Percentiles rank a stretch among this genome's conserved stretches.
These are phyloP conservation scores for Nycticryphes semicollaris DNA, from an alignment of 2,113 vertebrate genomes.

Conservation along the genomic window DNA sequence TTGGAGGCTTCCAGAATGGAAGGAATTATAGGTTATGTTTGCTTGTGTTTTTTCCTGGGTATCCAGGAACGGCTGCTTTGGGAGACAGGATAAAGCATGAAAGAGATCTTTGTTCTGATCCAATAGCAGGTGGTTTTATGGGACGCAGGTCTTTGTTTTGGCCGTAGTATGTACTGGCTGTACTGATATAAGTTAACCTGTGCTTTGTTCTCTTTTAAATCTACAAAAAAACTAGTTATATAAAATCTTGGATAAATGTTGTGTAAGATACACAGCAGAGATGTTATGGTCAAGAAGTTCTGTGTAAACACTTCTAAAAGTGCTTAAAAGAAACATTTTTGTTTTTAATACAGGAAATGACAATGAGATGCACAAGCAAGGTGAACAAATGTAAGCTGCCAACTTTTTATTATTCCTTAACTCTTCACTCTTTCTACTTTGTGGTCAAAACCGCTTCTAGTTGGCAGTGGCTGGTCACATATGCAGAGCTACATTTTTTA, in stretches of 20 bases:
- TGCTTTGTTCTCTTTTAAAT: not conserved
- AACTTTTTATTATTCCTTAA: not conserved
- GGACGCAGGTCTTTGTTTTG: not conserved
- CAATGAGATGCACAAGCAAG: slow-evolving; percentile 75
- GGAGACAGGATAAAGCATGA: not conserved
- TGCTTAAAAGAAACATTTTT: not conserved
- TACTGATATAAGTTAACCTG: not conserved
- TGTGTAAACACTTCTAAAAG: not conserved
- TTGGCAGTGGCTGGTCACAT: not conserved
- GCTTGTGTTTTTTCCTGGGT: not conserved
- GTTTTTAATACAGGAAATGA: slow-evolving; percentile 73
- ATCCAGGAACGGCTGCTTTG: not conserved
- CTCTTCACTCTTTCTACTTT: not conserved
- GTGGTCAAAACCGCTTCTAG: not conserved
- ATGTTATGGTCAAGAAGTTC: not conserved
- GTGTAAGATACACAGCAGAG: not conserved
- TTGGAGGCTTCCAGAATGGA: not conserved
- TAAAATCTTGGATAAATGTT: not conserved
- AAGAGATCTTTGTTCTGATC: not conserved
- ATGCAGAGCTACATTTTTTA: not conserved
- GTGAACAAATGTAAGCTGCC: slow-evolving; percentile 85
- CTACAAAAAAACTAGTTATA: not conserved
- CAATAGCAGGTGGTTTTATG: not conserved
- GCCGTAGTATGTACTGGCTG: rapidly evolving
- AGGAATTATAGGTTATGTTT: not conserved